phyloP scores from a whole-genome alignment of 2,888 invertebrate species.

The Dicyrtoma fusca region DNA sequence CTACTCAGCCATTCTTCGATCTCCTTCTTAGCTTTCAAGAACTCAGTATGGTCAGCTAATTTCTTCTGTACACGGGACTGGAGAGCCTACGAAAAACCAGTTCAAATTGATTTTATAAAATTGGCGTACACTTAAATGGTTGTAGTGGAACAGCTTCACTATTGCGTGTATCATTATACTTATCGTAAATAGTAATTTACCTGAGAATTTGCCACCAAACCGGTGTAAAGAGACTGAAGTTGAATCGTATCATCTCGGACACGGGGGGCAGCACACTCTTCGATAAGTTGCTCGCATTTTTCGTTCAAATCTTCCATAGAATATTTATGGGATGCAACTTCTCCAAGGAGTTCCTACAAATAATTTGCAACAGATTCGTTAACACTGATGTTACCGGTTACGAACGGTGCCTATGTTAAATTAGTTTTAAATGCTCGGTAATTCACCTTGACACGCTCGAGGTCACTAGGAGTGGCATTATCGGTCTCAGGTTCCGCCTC shows the following conservation, averaged over 20 bases:
- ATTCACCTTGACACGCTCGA: slow-evolving; percentile 68
- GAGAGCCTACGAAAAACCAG: slow-evolving; percentile 61
- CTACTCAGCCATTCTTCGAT: slow-evolving; percentile 81
- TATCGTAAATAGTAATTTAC: too few species aligned
- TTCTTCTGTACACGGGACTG: slow-evolving; percentile 87
- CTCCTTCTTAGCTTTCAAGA: slow-evolving; percentile 81
- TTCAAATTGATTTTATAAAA: neutral
- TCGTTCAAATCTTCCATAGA: slow-evolving; percentile 83
- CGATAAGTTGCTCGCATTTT: slow-evolving; percentile 82
- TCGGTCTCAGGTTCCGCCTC: slow-evolving; percentile 70
- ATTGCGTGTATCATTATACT: too few species aligned
- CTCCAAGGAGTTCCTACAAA: slow-evolving; percentile 66
- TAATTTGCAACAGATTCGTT: too few species aligned
- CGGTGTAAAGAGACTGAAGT: slow-evolving; percentile 79
- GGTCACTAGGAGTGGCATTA: slow-evolving; percentile 77
- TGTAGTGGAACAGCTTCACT: too few species aligned
- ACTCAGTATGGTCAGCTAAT: slow-evolving; percentile 87
- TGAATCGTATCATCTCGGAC: slow-evolving; percentile 85
- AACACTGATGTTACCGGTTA: neutral
- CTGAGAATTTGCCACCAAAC: slow-evolving; percentile 77
- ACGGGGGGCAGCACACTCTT: slow-evolving; percentile 80
- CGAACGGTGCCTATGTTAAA: neutral
- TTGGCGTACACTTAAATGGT: too few species aligned
- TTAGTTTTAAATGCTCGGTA: neutral
- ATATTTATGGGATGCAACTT: slow-evolving; percentile 75